Conservation (phyloP, 2,888 invertebrate genomes). For the Clunio marinus region DNA sequence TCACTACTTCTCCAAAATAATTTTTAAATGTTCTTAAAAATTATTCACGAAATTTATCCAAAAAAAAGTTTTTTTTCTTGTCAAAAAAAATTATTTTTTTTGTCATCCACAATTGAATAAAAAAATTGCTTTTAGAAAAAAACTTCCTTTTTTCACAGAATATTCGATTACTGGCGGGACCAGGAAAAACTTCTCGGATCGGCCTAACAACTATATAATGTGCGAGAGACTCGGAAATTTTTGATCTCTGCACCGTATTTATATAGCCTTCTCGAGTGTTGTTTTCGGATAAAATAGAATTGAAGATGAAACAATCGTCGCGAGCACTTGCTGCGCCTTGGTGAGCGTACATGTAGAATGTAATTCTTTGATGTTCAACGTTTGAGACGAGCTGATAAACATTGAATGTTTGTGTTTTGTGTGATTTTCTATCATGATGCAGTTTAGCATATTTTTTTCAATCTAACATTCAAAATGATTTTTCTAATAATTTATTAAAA, state of each 20-base stretch:
- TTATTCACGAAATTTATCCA: slow-evolving; percentile 11
- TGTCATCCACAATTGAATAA: not conserved
- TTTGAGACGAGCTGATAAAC: no score
- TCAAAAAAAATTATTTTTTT: slow-evolving; percentile 24
- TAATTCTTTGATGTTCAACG: no score
- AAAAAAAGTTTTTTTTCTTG: slow-evolving; percentile 9
- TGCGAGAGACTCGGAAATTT: slow-evolving; percentile 53
- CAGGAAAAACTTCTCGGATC: slow-evolving; percentile 29
- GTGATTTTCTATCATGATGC: no score
- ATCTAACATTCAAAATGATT: no score
- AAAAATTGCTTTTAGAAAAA: slow-evolving; percentile 16
- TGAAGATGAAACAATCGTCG: slow-evolving; percentile 32
- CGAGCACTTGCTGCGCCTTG: slow-evolving; percentile 14
- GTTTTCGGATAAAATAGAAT: slow-evolving; percentile 24
- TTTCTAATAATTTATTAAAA: no score
- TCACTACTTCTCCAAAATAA: slow-evolving; percentile 6
- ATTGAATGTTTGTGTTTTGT: no score
- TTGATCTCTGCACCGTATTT: slow-evolving; percentile 52
- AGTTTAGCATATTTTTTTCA: no score
- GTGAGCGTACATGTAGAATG: not conserved
- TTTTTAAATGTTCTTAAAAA: slow-evolving; percentile 14
- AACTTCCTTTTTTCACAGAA: not conserved
- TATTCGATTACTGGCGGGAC: slow-evolving; percentile 16
- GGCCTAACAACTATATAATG: slow-evolving; percentile 68
- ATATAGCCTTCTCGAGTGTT: slow-evolving; percentile 47